phyloP scores from a whole-genome alignment of 2,113 vertebrate species.

The Octodon degus region DNA sequence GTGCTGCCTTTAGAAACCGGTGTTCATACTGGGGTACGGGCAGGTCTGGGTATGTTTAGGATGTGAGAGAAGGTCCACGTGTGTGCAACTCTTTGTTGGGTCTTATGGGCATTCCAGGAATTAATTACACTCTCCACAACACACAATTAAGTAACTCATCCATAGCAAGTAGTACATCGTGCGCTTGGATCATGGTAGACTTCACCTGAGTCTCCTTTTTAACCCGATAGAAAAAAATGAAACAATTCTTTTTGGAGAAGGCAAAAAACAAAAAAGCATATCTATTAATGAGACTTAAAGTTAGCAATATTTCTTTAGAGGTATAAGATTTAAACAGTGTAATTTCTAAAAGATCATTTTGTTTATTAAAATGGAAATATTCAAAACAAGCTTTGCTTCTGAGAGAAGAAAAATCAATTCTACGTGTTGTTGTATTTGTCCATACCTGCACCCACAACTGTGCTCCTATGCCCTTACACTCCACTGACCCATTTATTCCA shows the following conservation, averaged over 20 bases:
- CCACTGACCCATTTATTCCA: neutral
- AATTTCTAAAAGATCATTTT: slow-evolving; percentile 11
- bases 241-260: neutral
- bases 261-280: neutral
- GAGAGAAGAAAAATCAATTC: neutral
- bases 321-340: neutral
- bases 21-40: neutral
- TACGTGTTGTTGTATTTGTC: neutral
- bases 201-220: neutral
- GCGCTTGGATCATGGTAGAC: neutral
- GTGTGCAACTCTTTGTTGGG: neutral
- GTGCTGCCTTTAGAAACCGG: neutral
- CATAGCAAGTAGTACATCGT: neutral
- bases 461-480: accelerated
- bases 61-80: neutral
- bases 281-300: neutral
- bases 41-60: neutral
- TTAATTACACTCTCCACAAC: neutral
- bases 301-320: neutral
- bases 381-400: neutral
- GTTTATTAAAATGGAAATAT: neutral
- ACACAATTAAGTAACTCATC: neutral
- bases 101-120: neutral
- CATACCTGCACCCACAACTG: neutral
- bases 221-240: neutral